Base-by-base conservation (phyloP, 2,113 vertebrate genomes). In the Toxostoma redivivum region DNA sequence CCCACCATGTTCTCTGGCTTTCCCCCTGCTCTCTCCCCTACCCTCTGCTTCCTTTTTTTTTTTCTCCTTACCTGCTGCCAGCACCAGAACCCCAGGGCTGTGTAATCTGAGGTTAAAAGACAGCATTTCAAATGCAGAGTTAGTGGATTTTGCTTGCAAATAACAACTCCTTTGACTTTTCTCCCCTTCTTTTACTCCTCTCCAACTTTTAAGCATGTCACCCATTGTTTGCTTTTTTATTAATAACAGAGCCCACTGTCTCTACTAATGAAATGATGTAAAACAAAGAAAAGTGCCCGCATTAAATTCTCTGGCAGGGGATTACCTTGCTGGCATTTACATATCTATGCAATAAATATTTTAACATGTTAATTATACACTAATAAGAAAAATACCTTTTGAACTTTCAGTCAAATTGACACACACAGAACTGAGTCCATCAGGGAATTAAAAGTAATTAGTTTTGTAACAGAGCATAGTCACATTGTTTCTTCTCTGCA, bases 331-430 rank as follows among this genome's bases (percentile, higher is more conserved):
- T 92, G 83, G 73, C 83, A 97, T 97, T 98, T 98, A 95, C 94
- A 95, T 98, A 97, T 96, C 94, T 94, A 19, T 97, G 97, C 86
- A 95, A 97, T 98, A 98, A 97, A 98, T 98, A 98, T 97, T 98
- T 98, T 97, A 98, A 97, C 88, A 95, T 97, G 96, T 96, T 98
- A 98, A 98, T 98, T 98, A 97, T 97, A 92, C 97, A 92, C 88
- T 98, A 98, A 97, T 98, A 98, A 97, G 94, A 97, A 98, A 97
- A 97, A 97, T 97, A 97, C 94, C 96, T 98, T 97, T 98, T 98
- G 98, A 98, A 98, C 97, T 97, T 95, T 83, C 91, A 95, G 96
- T 97, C 95, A 97, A 95, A 96, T 97, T 96, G 97, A 97, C 96
- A 91, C 95, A 73, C 86, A 66, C 7, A 94, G 91, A 97, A 95